A percentile compares a stretch with the other conserved stretches of the same genome.
These are phyloP conservation scores for Zophobas atratus DNA, from an alignment of 1,140 invertebrate species.

Conservation along the genomic window DNA sequence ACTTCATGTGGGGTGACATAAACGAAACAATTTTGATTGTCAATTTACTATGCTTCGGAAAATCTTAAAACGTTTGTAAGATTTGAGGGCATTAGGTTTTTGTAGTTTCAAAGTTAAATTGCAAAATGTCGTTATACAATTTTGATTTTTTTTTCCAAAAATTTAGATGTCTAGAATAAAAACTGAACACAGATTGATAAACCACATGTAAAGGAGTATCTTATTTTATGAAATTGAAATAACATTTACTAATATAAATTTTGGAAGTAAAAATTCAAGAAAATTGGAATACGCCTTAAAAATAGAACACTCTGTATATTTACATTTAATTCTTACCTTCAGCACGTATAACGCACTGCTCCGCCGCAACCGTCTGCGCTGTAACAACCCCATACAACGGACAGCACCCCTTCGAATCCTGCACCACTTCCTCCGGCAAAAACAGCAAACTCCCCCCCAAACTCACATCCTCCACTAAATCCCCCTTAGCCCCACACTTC, in stretches of 20 bases:
- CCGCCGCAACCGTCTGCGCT: constrained; percentile 73
- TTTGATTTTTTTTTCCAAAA: too few species aligned
- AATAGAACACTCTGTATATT: neutral
- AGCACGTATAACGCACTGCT: constrained; percentile 70
- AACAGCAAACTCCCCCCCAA: constrained; percentile 71
- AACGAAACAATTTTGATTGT: neutral
- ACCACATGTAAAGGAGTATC: too few species aligned
- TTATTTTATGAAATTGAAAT: too few species aligned
- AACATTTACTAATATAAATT: too few species aligned
- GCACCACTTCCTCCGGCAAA: constrained; percentile 68
- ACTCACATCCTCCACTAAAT: constrained; percentile 58
- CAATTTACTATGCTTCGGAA: neutral
- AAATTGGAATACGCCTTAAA: neutral
- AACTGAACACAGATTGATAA: too few species aligned
- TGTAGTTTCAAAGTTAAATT: too few species aligned
- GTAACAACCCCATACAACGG: constrained; percentile 71
- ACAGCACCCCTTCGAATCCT: constrained; percentile 66
- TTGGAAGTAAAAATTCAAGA: neutral
- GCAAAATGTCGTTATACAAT: too few species aligned
- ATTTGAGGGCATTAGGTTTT: too few species aligned
- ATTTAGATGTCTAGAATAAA: too few species aligned
- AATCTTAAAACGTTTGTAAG: too few species aligned
- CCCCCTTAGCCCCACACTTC: constrained; percentile 71
- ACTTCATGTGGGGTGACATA: too few species aligned
- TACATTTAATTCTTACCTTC: constrained; percentile 68